Evolutionary conservation across 2,888 invertebrate species (phyloP), one percentile per base, ranked within the genome.

Genomic region (Andrena minutula): DNA sequence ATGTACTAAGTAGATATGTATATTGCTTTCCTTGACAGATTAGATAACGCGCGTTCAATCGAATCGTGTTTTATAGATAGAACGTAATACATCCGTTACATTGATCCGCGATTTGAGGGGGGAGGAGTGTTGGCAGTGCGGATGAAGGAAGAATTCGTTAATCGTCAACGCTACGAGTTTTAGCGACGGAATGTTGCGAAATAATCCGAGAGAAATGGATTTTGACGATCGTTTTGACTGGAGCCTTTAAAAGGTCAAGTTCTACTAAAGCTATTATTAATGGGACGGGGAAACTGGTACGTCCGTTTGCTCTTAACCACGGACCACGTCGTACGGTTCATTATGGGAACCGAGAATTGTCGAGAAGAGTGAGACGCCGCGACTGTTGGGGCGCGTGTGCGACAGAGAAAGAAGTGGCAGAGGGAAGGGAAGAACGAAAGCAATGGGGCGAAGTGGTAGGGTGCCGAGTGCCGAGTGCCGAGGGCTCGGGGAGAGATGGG

Each of bases 181-280:
- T 16, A 26, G 26, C 5, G 16, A 26, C 26, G 26, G 28, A 5
- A 58, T 2, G 26, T 49, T 28, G 30, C 30, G 68, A 32, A 51
- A 53, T n/a, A 68, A 26, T 16, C 16, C 0, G 2, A 32, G 20
- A 0, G n/a, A 51, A 75, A 53, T n/a, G 20, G 41, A 72, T 82
- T 82, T 71, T 41, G 63, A 49, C 64, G 53, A 20, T 74, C 70
- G 85, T 86, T 86, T 89, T 82, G 88, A 88, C 85, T 84, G 72
- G 73, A 80, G 82, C 82, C 88, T 89, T 90, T 90, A 88, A 91
- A 92, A 91, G 91, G 89, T 89, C 89, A 90, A 90, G 90, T 88
- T 89, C 87, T 87, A 88, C 87, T 84, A 86, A 89, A 90, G 88
- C 90, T 90, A 89, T 91, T 91, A 91, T 91, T 91, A 91, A 91